Evolutionary conservation across 2,888 invertebrate genomes (phyloP).

Genomic region (Polylopha cassiicola): DNA sequence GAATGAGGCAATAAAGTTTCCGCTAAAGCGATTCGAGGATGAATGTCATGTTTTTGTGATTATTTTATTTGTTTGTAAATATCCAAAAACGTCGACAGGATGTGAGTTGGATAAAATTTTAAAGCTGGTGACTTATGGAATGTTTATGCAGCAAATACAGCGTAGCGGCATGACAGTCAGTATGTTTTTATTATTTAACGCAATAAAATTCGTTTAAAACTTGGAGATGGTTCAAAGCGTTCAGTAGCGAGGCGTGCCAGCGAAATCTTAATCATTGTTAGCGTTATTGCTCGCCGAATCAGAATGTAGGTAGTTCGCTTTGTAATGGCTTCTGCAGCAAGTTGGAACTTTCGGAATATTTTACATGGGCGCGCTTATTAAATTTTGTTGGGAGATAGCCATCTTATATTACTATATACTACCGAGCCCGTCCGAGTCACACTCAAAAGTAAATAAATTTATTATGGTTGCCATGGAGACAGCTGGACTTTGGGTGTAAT

Average conservation of each 20-base stretch:
- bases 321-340: constrained; percentile 14
- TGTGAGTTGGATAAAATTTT: constrained; percentile 18
- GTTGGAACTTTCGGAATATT: constrained; percentile 18
- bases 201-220: constrained; percentile 22
- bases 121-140: constrained; percentile 14
- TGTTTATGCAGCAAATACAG: constrained; percentile 14
- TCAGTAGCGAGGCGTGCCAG: constrained; percentile 22
- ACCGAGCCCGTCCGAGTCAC: too few species aligned
- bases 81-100: constrained; percentile 9
- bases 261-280: constrained; percentile 23
- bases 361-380: constrained; percentile 15
- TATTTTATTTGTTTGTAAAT: too few species aligned
- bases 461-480: too few species aligned
- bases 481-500: too few species aligned
- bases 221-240: constrained; percentile 23
- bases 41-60: too few species aligned
- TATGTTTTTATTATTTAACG: constrained; percentile 22
- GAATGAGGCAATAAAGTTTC: too few species aligned
- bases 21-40: too few species aligned
- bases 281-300: constrained; percentile 22
- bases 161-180: constrained; percentile 18
- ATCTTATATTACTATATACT: not conserved
- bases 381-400: constrained; percentile 5
- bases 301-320: constrained; percentile 22
- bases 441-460: too few species aligned